Base-by-base conservation (phyloP, 2,888 invertebrate species). In the Xestoiulus laeticollis region DNA sequence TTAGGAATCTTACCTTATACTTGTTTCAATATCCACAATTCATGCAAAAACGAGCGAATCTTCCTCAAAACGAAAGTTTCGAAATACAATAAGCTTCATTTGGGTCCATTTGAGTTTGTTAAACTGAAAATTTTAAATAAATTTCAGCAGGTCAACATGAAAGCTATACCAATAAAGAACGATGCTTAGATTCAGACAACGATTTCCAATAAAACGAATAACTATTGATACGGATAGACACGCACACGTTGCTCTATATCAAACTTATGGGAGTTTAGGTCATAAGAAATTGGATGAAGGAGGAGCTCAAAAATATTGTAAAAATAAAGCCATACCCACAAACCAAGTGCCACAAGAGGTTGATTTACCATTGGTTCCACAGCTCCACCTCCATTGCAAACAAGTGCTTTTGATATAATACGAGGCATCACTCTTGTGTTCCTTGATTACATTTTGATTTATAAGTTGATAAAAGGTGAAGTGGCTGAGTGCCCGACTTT, bases 391-490 rank as follows among this genome's bases (percentile, higher is more conserved):
- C 78, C 78, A 78, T 78, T 30, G 78, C 78, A 12, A 30, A 78
- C 78, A 14, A 78, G 78, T 78, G 30, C 30, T 78, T 68, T 78
- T 78, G 78, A 78, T 78, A 78, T 14, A 78, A 78, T 78, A 59
- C 59, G 59, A 59, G n/a, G 59, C 59, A n/a, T 59, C 59, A 59
- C n/a, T 59, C 59, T 59, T 12, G 30, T 78, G 78, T 30, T 78
- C 30, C 30, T 78, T 30, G 30, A 78, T 78, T 78, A 30, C 78
- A 78, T 78, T 78, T 78, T 78, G 78, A 78, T 78, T 78, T 78
- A 78, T 30, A 26, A 78, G 78, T 26, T 78, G 78, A 78, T 78
- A 78, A 30, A 10, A 78, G 78, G 78, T 78, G 78, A 78, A 78
- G 78, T 78, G 78, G 26, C 78, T 78, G 78, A 78, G 26, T 26